Base-by-base conservation (phyloP, 2,888 invertebrate genomes). In the Teleiodes luculella region DNA sequence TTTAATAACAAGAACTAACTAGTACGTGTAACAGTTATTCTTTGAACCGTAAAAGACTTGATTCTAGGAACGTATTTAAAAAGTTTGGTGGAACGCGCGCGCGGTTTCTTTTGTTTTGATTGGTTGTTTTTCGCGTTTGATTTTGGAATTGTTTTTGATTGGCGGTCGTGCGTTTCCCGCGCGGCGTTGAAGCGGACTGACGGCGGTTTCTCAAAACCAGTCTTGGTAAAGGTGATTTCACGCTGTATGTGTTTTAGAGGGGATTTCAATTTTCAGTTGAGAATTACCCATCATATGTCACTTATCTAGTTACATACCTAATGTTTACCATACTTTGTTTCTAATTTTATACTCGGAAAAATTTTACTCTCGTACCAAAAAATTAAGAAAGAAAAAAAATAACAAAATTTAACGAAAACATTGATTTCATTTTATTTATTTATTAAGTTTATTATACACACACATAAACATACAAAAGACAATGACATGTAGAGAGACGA, bases 201-300 rank as follows among this genome's bases (percentile, higher is more conserved):
- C 61, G 57, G 39, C 62, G 63, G 68, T 80, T 85, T 83, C 80
- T 78, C 72, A 70, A 76, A 83, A 83, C 84, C 74, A 67, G 85
- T 82, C 67, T 64, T 31, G 35, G 53, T 73, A 69, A 78, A 61
- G 72, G 66, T 54, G 61, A 68, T 72, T 75, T 68, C 66, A 69
- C 72, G 65, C 53, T 47, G 53, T n/a, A 11, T 14, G 47, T 8
- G 30, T 45, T 45, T 20, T 6, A 3, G 3, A 20, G 43, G 43
- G 24, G 11, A 1, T 43, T 28, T 28, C 2, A 14, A 10, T 36
- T 36, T 36, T n/a, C 13, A 4, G 18, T 18, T 5, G 4, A 20
- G 8, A 18, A 16, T 1, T 28, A 45, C 13, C 8, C 6, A 14
- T 6, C n/a, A 45, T 3, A 13, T 3, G 3, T 37, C 14, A 4